phyloP scores from a whole-genome alignment of 1,140 invertebrate species.

The Nasonia longicornis region DNA sequence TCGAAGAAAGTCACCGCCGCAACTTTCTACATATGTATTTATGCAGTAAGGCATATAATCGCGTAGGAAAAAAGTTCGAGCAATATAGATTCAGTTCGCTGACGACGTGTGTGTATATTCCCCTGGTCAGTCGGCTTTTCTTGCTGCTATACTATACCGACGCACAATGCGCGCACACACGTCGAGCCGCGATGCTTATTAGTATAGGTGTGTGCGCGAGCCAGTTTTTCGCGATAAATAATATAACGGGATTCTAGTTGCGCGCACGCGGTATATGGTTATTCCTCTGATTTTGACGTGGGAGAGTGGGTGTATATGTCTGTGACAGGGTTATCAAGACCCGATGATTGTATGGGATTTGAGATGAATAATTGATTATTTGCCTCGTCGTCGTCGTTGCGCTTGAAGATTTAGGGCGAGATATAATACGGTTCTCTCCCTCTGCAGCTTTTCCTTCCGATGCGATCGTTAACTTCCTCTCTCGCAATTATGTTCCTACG shows the following conservation, averaged over 20 bases:
- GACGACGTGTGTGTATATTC: background rate
- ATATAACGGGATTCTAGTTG: background rate
- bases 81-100: too few relatives aligned
- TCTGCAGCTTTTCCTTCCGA: background rate
- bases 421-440: background rate
- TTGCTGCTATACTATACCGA: too few relatives aligned
- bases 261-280: background rate
- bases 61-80: too few relatives aligned
- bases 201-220: too few relatives aligned
- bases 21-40: conserved; percentile 26
- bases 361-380: background rate
- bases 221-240: background rate
- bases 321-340: background rate
- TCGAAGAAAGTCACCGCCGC: background rate
- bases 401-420: background rate
- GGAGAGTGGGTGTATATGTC: too few relatives aligned
- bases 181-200: too few relatives aligned
- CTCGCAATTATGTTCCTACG: background rate
- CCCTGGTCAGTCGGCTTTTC: background rate
- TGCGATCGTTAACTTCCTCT: background rate
- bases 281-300: background rate
- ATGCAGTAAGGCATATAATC: background rate
- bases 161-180: too few relatives aligned
- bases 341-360: background rate
- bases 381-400: background rate